These are phyloP conservation scores for Drosophila subobscura DNA, from an alignment of 1,140 invertebrate species.

Conservation along the genomic window DNA sequence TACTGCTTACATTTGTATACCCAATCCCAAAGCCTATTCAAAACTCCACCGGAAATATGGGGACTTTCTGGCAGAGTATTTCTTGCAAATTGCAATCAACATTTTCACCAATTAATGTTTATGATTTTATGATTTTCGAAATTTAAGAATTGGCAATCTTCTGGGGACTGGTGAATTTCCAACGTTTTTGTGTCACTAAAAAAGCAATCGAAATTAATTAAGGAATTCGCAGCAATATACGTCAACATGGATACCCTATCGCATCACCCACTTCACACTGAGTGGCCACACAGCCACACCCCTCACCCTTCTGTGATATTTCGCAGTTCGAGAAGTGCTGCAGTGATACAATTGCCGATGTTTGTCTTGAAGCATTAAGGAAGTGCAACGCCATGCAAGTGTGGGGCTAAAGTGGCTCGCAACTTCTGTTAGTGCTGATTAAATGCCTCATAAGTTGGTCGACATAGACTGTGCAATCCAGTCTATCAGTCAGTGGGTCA, in stretches of 20 bases:
- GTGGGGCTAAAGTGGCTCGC: conserved; percentile 25
- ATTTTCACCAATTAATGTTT: conserved; percentile 24
- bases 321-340: neutral
- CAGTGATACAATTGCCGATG: conserved; percentile 56
- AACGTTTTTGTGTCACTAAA: conserved; percentile 24
- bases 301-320: conserved; percentile 3
- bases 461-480: neutral
- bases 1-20: no score
- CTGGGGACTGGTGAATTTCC: conserved; percentile 22
- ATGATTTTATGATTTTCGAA: conserved; percentile 15
- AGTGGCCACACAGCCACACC: neutral
- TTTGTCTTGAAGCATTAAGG: conserved; percentile 56
- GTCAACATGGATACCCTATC: conserved; percentile 5
- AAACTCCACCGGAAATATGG: no score
- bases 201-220: conserved; percentile 50
- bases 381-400: conserved; percentile 51
- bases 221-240: conserved; percentile 42
- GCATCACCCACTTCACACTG: conserved; percentile 16
- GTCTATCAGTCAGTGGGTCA: conserved; percentile 47
- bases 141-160: conserved; percentile 36
- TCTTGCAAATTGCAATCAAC: conserved; percentile 10
- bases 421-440: conserved; percentile 47
- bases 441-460: conserved; percentile 34
- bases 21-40: no score
- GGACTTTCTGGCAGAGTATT: neutral